Base-by-base conservation (phyloP, 2,888 invertebrate genomes). In the Eupithecia centaureata region DNA sequence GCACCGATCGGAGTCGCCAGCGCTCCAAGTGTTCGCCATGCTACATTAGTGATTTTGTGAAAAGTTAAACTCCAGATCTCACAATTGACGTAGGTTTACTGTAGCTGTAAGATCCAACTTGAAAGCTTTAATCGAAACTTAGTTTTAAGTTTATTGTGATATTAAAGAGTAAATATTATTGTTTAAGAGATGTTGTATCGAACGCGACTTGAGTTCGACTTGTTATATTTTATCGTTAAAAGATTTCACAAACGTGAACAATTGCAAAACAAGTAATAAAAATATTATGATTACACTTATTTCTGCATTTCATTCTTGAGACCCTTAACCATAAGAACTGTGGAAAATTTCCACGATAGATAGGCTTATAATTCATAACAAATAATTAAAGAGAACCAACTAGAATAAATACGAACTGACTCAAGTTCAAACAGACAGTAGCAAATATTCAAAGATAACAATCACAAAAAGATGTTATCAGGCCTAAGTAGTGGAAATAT, bases 211-310 rank as follows among this genome's bases (percentile, higher is more conserved):
- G 75, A 83, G 90, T 89, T 91, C 90, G 85, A 75, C 83, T 92
- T 93, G 91, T 92, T 92, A 91, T 92, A 88, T 90, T 89, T 90
- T 91, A 87, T 92, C 91, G 91, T 92, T 91, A 76, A 90, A 92
- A 90, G 86, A 88, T 86, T 91, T 91, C 91, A 92, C 91, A 79
- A 66, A 76, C 82, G 91, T 90, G 90, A 87, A 89, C 83, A 81
- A 22, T 80, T 82, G 83, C 81, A 86, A 86, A 84, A 83, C 87
- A 89, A 89, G 86, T 89, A 87, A 90, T 91, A 88, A 88, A 92
- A 92, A 87, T 82, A 85, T 80, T 86, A 86, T 86, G 82, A 68
- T 82, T 79, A 83, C 86, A 79, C 77, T 68, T 87, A 92, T 89
- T 87, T 84, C 86, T 89, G 90, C 73, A 88, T 92, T 92, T 93